A percentile compares a stretch with the other conserved stretches of the same genome.
These are phyloP conservation scores for Tetranychus piercei DNA, from an alignment of 2,888 invertebrate genomes.

Conservation along the genomic window DNA sequence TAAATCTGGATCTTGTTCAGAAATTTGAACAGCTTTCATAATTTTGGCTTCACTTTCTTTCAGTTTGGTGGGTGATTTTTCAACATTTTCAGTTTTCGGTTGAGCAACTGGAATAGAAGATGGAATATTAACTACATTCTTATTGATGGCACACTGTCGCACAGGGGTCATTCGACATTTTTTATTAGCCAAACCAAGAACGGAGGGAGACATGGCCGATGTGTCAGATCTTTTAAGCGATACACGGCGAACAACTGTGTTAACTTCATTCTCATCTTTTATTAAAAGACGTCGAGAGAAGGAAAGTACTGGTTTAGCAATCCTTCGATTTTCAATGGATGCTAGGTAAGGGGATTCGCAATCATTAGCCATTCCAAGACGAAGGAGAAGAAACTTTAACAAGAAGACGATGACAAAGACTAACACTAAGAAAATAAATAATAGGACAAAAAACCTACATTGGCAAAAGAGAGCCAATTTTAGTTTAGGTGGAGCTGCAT, in stretches of 20 bases:
- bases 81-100: neutral
- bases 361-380: neutral
- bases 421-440: neutral
- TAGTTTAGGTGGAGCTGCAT: neutral
- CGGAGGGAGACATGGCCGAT: neutral
- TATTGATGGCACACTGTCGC: neutral
- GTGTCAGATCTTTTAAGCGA: neutral
- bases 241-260: neutral
- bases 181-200: neutral
- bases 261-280: neutral
- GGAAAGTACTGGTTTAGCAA: neutral
- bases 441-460: neutral
- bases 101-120: neutral
- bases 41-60: constrained; percentile 31
- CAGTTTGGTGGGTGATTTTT: neutral
- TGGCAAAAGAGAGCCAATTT: neutral
- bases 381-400: neutral
- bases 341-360: neutral
- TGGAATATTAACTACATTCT: neutral
- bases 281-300: neutral
- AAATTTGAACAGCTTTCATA: constrained; percentile 47
- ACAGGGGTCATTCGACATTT: neutral
- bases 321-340: neutral
- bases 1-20: constrained; percentile 47
- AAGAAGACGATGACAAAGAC: neutral